Conservation (phyloP, 2,797 vertebrate species). For the Cossypha niveicapilla region DNA sequence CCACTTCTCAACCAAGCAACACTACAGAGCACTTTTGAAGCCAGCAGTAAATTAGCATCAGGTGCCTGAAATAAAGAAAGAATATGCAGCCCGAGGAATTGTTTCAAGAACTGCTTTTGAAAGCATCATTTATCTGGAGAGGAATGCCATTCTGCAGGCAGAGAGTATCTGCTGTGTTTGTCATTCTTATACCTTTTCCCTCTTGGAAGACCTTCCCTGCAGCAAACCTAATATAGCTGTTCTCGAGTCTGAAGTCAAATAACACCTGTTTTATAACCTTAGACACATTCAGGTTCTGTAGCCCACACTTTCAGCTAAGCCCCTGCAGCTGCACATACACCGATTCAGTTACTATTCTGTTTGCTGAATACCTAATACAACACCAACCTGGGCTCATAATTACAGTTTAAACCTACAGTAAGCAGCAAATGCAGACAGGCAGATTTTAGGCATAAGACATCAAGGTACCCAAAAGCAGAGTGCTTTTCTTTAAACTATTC, state of each 20-base stretch:
- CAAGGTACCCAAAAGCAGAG: background rate
- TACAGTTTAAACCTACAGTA: background rate
- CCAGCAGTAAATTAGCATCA: background rate
- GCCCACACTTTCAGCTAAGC: background rate
- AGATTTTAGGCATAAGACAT: background rate
- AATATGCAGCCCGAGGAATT: background rate
- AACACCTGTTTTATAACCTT: background rate
- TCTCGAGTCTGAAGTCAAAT: background rate
- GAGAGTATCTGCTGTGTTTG: background rate
- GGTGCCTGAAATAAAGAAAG: background rate
- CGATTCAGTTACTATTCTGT: background rate
- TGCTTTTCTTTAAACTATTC: background rate
- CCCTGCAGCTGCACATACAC: background rate
- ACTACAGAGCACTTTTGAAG: background rate
- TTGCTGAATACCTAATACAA: background rate
- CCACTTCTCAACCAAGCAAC: background rate
- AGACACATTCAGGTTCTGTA: background rate
- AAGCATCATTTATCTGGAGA: background rate
- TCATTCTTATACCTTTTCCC: background rate
- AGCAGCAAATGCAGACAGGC: background rate
- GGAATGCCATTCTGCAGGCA: background rate
- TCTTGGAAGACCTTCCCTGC: background rate
- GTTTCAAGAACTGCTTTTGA: background rate
- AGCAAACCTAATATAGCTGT: background rate
- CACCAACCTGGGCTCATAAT: background rate